These are phyloP conservation scores for Linnaemya tessellans DNA, from an alignment of 2,888 invertebrate genomes.

Conservation along the genomic window DNA sequence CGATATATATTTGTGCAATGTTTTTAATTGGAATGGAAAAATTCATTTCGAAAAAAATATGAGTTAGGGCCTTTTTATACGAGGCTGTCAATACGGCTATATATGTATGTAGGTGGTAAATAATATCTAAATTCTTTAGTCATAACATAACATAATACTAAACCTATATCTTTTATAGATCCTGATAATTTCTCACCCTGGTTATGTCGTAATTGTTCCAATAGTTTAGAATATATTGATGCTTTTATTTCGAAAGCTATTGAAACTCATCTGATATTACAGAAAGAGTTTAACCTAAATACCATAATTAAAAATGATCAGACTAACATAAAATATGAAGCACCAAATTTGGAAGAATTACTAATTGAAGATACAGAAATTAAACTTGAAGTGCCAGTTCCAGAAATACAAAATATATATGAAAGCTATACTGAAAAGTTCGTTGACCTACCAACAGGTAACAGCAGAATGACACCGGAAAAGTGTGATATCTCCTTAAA, in stretches of 20 bases:
- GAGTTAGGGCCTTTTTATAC: too few relatives aligned
- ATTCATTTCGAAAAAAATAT: too few relatives aligned
- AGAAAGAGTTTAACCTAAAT: neutral
- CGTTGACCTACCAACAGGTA: neutral
- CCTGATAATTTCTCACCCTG: constrained; percentile 10
- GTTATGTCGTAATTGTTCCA: constrained; percentile 44
- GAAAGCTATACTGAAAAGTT: neutral
- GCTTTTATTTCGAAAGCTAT: constrained; percentile 44
- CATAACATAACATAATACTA: neutral
- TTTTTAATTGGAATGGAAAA: too few relatives aligned
- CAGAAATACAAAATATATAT: neutral
- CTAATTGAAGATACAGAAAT: neutral
- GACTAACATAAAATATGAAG: neutral
- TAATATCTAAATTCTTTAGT: too few relatives aligned
- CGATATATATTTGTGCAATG: too few relatives aligned
- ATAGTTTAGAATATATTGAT: constrained; percentile 28
- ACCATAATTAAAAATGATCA: neutral
- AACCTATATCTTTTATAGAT: constrained; percentile 12
- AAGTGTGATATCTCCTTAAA: neutral
- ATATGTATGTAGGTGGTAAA: too few relatives aligned
- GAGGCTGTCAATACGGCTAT: too few relatives aligned
- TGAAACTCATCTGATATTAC: neutral
- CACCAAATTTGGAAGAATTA: neutral
- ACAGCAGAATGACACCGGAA: neutral
- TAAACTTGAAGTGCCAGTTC: neutral